A percentile compares a stretch with the other conserved stretches of the same genome.
Conservation (phyloP, 2,888 invertebrate species). For the Meteorus colon region DNA sequence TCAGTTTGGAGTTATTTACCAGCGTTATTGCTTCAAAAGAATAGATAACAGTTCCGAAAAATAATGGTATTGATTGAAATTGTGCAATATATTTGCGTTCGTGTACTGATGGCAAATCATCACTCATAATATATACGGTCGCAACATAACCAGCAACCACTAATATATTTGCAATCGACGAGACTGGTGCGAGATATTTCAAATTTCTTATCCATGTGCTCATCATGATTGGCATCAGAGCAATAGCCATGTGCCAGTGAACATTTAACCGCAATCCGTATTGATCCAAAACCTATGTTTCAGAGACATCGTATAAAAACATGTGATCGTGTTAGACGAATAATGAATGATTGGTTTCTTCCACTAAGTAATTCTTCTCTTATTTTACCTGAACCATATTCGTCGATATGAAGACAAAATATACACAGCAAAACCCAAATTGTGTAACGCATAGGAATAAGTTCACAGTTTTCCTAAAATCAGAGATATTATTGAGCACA, state of each 20-base stretch:
- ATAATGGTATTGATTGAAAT: conserved; percentile 84
- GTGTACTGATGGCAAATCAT: conserved; percentile 80
- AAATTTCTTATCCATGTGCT: conserved; percentile 85
- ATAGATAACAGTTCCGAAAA: conserved; percentile 96
- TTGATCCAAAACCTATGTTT: conserved; percentile 79
- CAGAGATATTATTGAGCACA: conserved; percentile 25
- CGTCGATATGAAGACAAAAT: conserved; percentile 94
- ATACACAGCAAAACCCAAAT: conserved; percentile 97
- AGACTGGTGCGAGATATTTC: conserved; percentile 85
- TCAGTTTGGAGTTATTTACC: conserved; percentile 73
- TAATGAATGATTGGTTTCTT: conserved; percentile 18
- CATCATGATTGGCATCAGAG: conserved; percentile 82
- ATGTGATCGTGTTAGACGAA: neutral
- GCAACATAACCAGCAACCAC: conserved; percentile 84
- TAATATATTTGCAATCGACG: conserved; percentile 85
- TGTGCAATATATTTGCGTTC: conserved; percentile 79
- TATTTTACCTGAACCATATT: conserved; percentile 83
- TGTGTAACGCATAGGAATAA: conserved; percentile 95
- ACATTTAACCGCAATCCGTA: conserved; percentile 79
- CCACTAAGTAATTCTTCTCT: conserved; percentile 45
- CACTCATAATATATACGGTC: conserved; percentile 84
- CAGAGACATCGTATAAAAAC: conserved; percentile 13
- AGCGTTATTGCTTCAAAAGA: conserved; percentile 97
- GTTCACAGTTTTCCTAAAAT: conserved; percentile 79
- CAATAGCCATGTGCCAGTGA: conserved; percentile 83